Evolutionary conservation across 2,113 vertebrate genomes (phyloP).

Genomic region (Alligator mississippiensis): DNA sequence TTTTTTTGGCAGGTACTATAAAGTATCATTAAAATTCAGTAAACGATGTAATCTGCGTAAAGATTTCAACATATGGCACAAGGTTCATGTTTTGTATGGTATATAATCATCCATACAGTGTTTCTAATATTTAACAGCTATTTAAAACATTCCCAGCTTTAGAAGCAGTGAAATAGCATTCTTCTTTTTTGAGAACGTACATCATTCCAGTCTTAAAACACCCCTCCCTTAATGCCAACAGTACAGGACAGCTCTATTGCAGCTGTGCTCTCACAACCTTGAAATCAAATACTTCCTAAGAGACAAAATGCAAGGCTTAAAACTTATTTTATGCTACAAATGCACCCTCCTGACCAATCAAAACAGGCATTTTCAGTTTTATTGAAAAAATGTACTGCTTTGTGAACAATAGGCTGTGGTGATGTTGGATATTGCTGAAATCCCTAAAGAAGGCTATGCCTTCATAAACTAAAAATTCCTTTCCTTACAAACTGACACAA

Average conservation of each 20-base stretch:
- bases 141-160: conserved; percentile 33
- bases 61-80: background rate
- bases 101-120: conserved; percentile 22
- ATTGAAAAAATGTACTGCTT: conserved; percentile 5
- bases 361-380: background rate
- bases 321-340: background rate
- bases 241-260: background rate
- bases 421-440: background rate
- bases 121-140: conserved; percentile 45
- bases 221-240: background rate
- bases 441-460: background rate
- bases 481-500: background rate
- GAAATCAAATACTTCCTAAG: conserved; percentile 13
- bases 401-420: background rate
- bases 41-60: background rate
- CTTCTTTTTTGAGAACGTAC: background rate
- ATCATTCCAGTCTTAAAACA: background rate
- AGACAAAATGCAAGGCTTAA: background rate
- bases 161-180: conserved; percentile 25
- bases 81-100: conserved; percentile 21
- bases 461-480: background rate
- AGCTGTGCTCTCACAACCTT: background rate
- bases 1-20: background rate
- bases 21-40: conserved; percentile 12
- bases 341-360: background rate